Evolutionary conservation across 2,888 invertebrate species (phyloP), one percentile per base, ranked within the genome.

Genomic region (Harpalus rufipes): DNA sequence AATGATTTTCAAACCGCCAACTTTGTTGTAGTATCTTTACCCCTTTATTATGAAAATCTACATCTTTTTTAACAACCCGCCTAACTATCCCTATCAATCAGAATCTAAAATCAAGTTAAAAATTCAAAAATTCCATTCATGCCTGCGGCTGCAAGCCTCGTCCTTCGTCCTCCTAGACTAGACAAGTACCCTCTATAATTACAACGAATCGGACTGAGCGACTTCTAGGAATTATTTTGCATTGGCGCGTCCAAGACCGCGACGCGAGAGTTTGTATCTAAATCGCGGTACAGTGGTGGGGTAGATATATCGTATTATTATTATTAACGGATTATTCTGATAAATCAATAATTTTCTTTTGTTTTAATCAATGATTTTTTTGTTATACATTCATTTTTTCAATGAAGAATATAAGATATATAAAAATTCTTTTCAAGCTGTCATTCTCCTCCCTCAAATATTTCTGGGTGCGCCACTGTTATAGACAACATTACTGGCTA

Each of bases 251-350:
- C 39, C 59, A 32, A 2, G 18, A 8, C 44, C 44, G 44, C 44
- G 44, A 51, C 63, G 63, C 21, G 25, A 12, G 7, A 12, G 63
- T 63, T 63, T 63, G 63, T 32, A 3, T 68, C 68, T 65, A 5
- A 25, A 68, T 68, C 68, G 68, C 68, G 16, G 68, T 68, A 18
- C 72, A 7, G n/a, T 18, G 72, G 44, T 7, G 68, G 82, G 72
- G 32, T 68, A 72, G 82, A 72, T 82, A 72, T 72, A 82, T 81
- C 81, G 81, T n/a, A n/a, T n/a, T n/a, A n/a, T n/a, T n/a, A n/a
- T n/a, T n/a, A n/a, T n/a, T n/a, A n/a, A n/a, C n/a, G n/a, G n/a
- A n/a, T n/a, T n/a, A n/a, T n/a, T n/a, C n/a, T n/a, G n/a, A n/a
- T n/a, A n/a, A n/a, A n/a, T n/a, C n/a, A n/a, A n/a, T n/a, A n/a